Evolutionary conservation across 2,888 invertebrate genomes (phyloP).

Genomic region (Sphinx pinastri): DNA sequence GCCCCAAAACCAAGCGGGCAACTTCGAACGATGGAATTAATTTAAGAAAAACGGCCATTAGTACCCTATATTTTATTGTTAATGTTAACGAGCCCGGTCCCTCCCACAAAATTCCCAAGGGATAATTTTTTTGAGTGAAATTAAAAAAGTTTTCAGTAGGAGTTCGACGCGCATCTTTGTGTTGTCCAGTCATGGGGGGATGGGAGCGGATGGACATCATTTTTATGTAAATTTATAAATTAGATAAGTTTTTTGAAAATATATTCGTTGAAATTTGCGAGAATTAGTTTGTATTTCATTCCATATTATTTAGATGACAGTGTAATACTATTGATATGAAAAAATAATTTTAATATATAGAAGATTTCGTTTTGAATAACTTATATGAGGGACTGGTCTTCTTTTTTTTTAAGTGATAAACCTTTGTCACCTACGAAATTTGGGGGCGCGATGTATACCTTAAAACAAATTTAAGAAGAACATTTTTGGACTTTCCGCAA

Average conservation of each 20-base stretch:
- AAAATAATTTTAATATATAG: no score
- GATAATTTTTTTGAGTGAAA: conserved; percentile 64
- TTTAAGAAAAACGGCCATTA: conserved; percentile 51
- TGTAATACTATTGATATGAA: no score
- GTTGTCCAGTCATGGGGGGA: conserved; percentile 39
- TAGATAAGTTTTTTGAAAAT: background rate
- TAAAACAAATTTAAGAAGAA: no score
- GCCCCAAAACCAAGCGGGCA: background rate
- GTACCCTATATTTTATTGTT: conserved; percentile 68
- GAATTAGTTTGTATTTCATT: no score
- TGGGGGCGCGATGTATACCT: no score
- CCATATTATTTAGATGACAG: no score
- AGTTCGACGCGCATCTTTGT: conserved; percentile 45
- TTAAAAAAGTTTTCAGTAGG: conserved; percentile 71
- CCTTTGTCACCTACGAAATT: no score
- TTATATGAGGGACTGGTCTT: no score
- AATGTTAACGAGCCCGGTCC: conserved; percentile 58
- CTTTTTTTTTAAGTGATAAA: no score
- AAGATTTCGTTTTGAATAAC: no score
- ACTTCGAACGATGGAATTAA: conserved; percentile 38
- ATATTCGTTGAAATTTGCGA: no score
- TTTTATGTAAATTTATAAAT: conserved; percentile 25
- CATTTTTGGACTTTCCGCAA: no score
- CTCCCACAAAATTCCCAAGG: conserved; percentile 43
- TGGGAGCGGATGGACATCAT: conserved; percentile 24